These are phyloP conservation scores for Molorchus minor DNA, from an alignment of 2,888 invertebrate species.

Conservation along the genomic window DNA sequence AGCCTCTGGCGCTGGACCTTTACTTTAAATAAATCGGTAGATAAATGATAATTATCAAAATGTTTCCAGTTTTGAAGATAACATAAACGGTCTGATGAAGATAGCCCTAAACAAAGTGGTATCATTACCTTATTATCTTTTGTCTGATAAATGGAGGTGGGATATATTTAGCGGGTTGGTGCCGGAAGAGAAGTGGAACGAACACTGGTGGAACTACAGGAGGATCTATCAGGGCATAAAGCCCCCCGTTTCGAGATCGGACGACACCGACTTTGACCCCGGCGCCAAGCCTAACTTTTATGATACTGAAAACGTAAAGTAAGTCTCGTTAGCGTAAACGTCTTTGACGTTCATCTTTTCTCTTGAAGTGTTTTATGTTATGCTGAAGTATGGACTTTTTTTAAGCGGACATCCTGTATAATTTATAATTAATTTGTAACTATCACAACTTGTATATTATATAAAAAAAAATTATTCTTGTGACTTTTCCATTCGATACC, in stretches of 20 bases:
- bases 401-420: no score
- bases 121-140: slow-evolving; percentile 68
- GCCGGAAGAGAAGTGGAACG: slow-evolving; percentile 60
- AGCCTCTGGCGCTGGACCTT: no score
- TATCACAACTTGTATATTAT: no score
- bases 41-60: no score
- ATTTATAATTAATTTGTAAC: no score
- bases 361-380: no score
- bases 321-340: no score
- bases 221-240: slow-evolving; percentile 62
- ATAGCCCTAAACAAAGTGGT: slow-evolving; percentile 65
- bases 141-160: slow-evolving; percentile 71
- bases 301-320: slow-evolving; percentile 62
- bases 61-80: slow-evolving; percentile 54
- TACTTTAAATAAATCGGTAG: no score
- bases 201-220: slow-evolving; percentile 62
- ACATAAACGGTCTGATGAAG: slow-evolving; percentile 64
- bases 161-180: slow-evolving; percentile 64
- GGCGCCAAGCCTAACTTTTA: slow-evolving; percentile 64
- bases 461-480: no score
- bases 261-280: slow-evolving; percentile 63
- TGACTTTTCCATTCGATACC: no score
- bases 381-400: no score
- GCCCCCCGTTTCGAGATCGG: slow-evolving; percentile 59
- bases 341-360: no score